These are phyloP conservation scores for Galaxias olidus DNA, from an alignment of 2,797 vertebrate species.

Conservation along the genomic window DNA sequence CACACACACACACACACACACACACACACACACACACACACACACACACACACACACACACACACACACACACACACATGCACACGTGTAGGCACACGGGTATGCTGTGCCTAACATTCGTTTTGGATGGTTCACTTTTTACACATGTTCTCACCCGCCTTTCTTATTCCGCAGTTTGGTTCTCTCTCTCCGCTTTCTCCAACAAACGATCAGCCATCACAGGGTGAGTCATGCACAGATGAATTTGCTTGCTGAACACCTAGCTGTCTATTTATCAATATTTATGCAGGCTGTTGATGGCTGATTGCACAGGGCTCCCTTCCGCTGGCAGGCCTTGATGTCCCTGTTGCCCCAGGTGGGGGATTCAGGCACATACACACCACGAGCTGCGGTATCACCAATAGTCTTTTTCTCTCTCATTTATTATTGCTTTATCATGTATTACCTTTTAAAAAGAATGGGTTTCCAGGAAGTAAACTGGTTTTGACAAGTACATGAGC, in stretches of 20 bases:
- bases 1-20: conserved; percentile 9
- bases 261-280: conserved; percentile 37
- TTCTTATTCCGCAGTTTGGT: no score
- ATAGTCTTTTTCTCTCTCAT: no score
- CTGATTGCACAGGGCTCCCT: conserved; percentile 18
- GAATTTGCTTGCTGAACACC: conserved; percentile 20
- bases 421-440: no score
- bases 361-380: neutral
- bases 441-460: no score
- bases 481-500: no score
- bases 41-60: conserved; percentile 3
- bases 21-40: conserved; percentile 14
- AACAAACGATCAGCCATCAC: no score
- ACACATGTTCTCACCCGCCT: neutral
- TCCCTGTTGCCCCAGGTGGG: neutral
- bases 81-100: no score
- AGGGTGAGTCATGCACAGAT: conserved; percentile 7
- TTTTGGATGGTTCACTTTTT: neutral
- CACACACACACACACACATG: conserved; percentile 1
- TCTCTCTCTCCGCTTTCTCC: no score
- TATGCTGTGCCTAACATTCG: neutral
- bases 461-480: no score
- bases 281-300: conserved; percentile 23
- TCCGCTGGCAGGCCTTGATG: conserved; percentile 5
- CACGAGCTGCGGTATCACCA: no score